Evolutionary conservation across 2,888 invertebrate species (phyloP), one percentile per base, ranked within the genome.

Genomic region (Phania funesta): DNA sequence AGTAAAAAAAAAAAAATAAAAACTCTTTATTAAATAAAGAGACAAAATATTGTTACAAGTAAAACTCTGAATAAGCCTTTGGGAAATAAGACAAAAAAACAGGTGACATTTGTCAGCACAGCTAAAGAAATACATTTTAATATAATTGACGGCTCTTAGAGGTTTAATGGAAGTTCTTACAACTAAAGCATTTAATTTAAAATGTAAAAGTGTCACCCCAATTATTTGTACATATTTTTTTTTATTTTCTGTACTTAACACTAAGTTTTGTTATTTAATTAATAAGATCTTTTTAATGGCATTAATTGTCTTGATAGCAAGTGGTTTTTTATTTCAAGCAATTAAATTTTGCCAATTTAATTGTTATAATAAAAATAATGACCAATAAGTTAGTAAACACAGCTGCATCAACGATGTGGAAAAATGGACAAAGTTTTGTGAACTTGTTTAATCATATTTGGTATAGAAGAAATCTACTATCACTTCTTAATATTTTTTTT

Each of bases 241-340:
- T 48, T 24, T 9, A 20, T 8, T 50, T 60, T 50, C 60, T 41
- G 2, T 32, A 41, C 52, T 62, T 46, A 56, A 46, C 64, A 74
- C 56, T 74, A 65, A 35, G 64, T 74, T 65, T 54, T 32, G 62
- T 54, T 64, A 74, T 64, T 74, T 54, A 64, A 74, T 74, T 74
- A 35, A 64, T 56, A 22, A 52, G 16, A 18, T 6, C 16, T 44
- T 32, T 29, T 1, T 6, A 20, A 9, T 24, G 32, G 16, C 54
- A 44, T 64, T 44, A 44, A 64, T 74, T 74, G 54, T 24, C 29
- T 62, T 20, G 48, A 38, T 58, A 58, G 29, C 71, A 50, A 50
- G 50, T 71, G 29, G n/a, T 26, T 74, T 74, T 71, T 26, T 58
- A 44, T 44, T 56, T 6, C 29, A 13, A 44, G 22, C 56, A 48